Percentiles rank a stretch among this genome's conserved stretches.
phyloP scores from a whole-genome alignment of 1,140 invertebrate species.

The Eriosoma lanigerum region DNA sequence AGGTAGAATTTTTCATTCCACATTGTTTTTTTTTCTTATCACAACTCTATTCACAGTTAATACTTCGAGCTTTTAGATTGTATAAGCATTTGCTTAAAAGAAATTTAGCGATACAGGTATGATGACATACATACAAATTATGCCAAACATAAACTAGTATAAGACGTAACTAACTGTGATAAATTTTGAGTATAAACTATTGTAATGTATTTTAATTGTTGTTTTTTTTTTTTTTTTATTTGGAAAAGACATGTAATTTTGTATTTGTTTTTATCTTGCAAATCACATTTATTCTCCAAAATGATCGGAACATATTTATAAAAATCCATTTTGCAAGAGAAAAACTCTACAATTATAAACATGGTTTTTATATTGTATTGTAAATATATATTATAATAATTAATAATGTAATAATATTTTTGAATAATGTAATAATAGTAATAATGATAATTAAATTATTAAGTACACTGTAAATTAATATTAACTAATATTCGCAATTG shows the following conservation, averaged over 20 bases:
- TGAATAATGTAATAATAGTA: conserved; percentile 24
- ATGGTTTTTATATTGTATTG: conserved; percentile 42
- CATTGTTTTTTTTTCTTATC: conserved; percentile 20
- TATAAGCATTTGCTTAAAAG: conserved; percentile 40
- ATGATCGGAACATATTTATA: not conserved
- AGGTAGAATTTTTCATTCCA: conserved; percentile 43
- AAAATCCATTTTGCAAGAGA: conserved; percentile 15
- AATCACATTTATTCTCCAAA: not conserved
- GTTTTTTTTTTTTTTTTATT: conserved; percentile 37
- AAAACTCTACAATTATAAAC: conserved; percentile 29
- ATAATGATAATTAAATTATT: conserved; percentile 23
- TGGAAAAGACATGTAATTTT: conserved; percentile 16
- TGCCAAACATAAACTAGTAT: conserved; percentile 50
- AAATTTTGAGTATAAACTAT: conserved; percentile 51
- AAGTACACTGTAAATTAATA: conserved; percentile 9
- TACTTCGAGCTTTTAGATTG: conserved; percentile 26
- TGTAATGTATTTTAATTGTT: conserved; percentile 48
- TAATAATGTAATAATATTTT: conserved; percentile 38
- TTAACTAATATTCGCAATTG: conserved; percentile 11
- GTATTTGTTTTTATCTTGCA: conserved; percentile 34
- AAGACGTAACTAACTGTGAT: conserved; percentile 51
- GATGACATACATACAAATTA: conserved; percentile 45
- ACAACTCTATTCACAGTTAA: conserved; percentile 39
- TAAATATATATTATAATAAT: conserved; percentile 44
- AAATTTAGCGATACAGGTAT: conserved; percentile 50